These are phyloP conservation scores for Empis livida DNA, from an alignment of 2,888 invertebrate species.

Conservation along the genomic window DNA sequence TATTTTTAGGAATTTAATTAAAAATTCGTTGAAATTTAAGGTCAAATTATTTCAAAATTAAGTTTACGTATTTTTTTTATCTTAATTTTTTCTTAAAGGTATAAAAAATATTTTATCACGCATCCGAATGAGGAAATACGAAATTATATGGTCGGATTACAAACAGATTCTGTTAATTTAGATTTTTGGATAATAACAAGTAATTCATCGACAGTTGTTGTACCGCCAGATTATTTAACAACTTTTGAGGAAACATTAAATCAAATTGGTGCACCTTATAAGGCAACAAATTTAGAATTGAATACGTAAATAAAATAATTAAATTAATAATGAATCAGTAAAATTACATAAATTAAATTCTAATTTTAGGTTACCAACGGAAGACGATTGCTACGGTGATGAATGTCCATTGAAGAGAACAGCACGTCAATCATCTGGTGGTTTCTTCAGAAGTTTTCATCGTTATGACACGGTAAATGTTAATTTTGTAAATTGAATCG, in stretches of 20 bases:
- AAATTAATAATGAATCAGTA: background rate
- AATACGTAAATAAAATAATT: conserved; percentile 18
- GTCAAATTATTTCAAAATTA: too few species aligned
- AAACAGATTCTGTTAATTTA: conserved; percentile 23
- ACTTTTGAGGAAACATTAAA: conserved; percentile 24
- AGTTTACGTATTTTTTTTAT: background rate
- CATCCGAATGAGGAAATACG: conserved; percentile 24
- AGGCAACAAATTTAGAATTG: conserved; percentile 24
- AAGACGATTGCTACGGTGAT: conserved; percentile 16
- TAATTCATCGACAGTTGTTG: conserved; percentile 30
- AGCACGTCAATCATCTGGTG: conserved; percentile 24
- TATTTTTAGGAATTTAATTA: too few species aligned
- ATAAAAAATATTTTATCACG: conserved; percentile 29
- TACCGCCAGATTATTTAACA: conserved; percentile 22
- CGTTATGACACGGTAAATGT: conserved; percentile 26
- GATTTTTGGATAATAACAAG: conserved; percentile 33
- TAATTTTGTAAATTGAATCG: background rate
- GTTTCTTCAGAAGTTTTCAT: conserved; percentile 30
- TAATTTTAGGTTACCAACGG: conserved; percentile 1
- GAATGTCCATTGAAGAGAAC: conserved; percentile 22
- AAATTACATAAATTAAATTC: background rate
- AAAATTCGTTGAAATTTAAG: too few species aligned
- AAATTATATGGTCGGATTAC: conserved; percentile 28
- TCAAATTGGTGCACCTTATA: conserved; percentile 21
- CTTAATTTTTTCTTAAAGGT: conserved; percentile 16